Percentiles rank a stretch among this genome's conserved stretches.
phyloP scores from a whole-genome alignment of 2,888 invertebrate species.

The Eutolmus rufibarbis region DNA sequence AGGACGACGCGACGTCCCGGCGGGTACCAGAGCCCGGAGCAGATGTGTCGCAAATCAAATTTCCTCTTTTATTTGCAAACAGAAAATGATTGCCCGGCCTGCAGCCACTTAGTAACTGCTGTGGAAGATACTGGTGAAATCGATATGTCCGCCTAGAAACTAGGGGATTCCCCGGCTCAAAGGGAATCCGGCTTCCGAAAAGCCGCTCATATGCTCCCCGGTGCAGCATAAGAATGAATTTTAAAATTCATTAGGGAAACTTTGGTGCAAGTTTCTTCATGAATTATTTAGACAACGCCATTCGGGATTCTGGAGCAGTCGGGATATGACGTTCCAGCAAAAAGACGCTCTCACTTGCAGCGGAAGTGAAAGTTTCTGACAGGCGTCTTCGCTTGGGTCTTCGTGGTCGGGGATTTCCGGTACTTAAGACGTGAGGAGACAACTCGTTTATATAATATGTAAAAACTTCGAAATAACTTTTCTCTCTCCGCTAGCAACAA shows the following conservation, averaged over 20 bases:
- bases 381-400: neutral
- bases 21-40: neutral
- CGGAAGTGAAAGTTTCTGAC: constrained; percentile 16
- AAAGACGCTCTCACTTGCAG: constrained; percentile 25
- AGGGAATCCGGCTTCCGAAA: neutral
- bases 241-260: constrained; percentile 41
- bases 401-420: constrained; percentile 12
- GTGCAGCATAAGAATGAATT: constrained; percentile 37
- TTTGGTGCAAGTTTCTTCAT: constrained; percentile 39
- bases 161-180: neutral
- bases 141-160: neutral
- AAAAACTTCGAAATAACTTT: constrained; percentile 25
- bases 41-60: constrained; percentile 14
- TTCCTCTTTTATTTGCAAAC: neutral
- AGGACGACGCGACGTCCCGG: neutral
- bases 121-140: neutral
- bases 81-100: neutral
- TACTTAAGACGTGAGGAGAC: constrained; percentile 31
- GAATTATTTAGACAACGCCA: constrained; percentile 38
- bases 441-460: constrained; percentile 18
- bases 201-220: constrained; percentile 31
- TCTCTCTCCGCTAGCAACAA: neutral
- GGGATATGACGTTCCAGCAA: constrained; percentile 27
- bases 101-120: neutral
- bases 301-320: neutral